These are phyloP conservation scores for Campoplex capitator DNA, from an alignment of 2,888 invertebrate species.

Conservation along the genomic window DNA sequence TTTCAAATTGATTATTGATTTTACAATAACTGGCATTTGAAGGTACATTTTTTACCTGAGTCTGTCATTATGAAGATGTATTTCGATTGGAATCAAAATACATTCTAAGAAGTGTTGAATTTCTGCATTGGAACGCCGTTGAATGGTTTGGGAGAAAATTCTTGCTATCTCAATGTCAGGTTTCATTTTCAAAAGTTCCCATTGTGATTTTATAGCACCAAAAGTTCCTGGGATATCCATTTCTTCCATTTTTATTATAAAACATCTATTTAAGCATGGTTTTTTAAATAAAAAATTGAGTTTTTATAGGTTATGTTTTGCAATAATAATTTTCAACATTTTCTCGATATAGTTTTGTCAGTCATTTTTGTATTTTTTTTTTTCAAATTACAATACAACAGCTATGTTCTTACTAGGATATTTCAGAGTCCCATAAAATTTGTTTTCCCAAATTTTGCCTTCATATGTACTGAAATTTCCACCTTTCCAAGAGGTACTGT, in stretches of 20 bases:
- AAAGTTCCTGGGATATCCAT: constrained; percentile 73
- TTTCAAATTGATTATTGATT: neutral
- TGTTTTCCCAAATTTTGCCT: neutral
- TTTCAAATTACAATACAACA: neutral
- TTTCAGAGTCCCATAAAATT: neutral
- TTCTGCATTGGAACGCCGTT: constrained; percentile 83
- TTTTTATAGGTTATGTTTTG: neutral
- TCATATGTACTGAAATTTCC: no score
- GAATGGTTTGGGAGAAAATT: constrained; percentile 81
- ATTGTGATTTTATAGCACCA: constrained; percentile 85
- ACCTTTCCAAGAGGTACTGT: neutral
- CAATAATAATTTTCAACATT: neutral
- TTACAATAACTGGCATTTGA: neutral
- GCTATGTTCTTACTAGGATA: neutral
- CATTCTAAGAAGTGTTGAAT: constrained; percentile 86
- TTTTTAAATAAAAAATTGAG: neutral
- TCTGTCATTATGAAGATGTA: constrained; percentile 78
- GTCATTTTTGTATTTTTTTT: neutral
- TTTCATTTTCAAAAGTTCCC: constrained; percentile 85
- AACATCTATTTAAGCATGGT: constrained; percentile 6
- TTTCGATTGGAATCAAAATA: constrained; percentile 85
- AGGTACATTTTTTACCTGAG: constrained; percentile 74
- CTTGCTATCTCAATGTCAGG: constrained; percentile 84
- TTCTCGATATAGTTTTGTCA: neutral
- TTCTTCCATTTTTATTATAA: constrained; percentile 73